Evolutionary conservation across 2,797 vertebrate genomes (phyloP).

Genomic region (Falco berigora): DNA sequence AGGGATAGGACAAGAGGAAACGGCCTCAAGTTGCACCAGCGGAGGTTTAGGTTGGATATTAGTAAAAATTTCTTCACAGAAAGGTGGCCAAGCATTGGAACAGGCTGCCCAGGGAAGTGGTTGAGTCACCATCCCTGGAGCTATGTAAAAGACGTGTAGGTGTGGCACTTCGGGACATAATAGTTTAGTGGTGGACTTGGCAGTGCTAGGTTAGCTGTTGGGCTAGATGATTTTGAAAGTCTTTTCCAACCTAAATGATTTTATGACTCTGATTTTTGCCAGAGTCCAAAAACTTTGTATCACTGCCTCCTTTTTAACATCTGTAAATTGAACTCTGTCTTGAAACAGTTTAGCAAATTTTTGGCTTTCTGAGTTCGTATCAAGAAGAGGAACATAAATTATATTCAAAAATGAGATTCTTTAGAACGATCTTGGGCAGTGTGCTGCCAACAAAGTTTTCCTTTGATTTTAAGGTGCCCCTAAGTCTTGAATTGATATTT

Average conservation of each 20-base stretch:
- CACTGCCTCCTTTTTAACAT: neutral
- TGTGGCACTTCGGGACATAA: neutral
- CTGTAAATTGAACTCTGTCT: neutral
- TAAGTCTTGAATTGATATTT: neutral
- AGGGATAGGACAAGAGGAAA: neutral
- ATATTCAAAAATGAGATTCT: neutral
- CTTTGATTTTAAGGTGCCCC: neutral
- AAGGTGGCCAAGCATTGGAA: neutral
- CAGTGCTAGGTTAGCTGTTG: neutral
- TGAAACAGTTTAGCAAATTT: neutral
- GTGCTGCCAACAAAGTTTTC: neutral
- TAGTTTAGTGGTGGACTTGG: neutral
- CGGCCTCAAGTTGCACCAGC: neutral
- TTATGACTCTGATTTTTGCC: neutral
- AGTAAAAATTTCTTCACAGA: neutral
- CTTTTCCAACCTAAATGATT: neutral
- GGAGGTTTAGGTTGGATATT: neutral
- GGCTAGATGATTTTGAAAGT: neutral
- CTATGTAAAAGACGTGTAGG: neutral
- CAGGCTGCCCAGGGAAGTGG: neutral
- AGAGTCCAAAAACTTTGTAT: neutral
- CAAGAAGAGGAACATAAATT: neutral
- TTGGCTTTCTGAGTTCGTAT: neutral
- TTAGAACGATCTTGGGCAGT: neutral
- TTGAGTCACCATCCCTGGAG: neutral